These are phyloP conservation scores for Tauraco erythrolophus DNA, from an alignment of 2,113 vertebrate genomes.

Conservation along the genomic window DNA sequence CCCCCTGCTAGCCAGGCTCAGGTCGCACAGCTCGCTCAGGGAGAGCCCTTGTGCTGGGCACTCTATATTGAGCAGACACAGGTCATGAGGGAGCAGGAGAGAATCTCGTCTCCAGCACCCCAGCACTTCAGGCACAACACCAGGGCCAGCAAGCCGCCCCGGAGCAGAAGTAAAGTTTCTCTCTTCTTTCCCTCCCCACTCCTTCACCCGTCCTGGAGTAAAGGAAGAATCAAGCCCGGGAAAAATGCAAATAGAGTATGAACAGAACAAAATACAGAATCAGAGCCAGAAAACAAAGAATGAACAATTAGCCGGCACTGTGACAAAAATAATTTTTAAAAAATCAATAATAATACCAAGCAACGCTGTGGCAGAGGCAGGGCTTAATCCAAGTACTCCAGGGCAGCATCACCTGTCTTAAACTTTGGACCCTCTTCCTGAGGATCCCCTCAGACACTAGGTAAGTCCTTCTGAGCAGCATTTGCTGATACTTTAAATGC, in stretches of 20 bases:
- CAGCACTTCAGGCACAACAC: not conserved
- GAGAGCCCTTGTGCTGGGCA: not conserved
- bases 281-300: not conserved
- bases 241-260: not conserved
- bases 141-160: not conserved
- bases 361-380: not conserved
- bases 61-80: fast-evolving
- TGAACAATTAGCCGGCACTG: not conserved
- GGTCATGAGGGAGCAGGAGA: not conserved
- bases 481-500: not conserved
- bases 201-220: not conserved
- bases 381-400: not conserved
- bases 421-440: not conserved
- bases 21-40: not conserved
- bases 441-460: not conserved
- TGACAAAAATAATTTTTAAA: not conserved
- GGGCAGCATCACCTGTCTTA: not conserved
- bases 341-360: not conserved
- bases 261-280: not conserved
- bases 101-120: not conserved
- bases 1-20: not conserved
- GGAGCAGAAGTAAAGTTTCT: not conserved
- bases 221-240: not conserved
- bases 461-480: not conserved
- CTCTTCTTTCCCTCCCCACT: not conserved